A percentile compares a stretch with the other conserved stretches of the same genome.
phyloP scores from a whole-genome alignment of 2,888 invertebrate genomes.

The Euproctis similis region DNA sequence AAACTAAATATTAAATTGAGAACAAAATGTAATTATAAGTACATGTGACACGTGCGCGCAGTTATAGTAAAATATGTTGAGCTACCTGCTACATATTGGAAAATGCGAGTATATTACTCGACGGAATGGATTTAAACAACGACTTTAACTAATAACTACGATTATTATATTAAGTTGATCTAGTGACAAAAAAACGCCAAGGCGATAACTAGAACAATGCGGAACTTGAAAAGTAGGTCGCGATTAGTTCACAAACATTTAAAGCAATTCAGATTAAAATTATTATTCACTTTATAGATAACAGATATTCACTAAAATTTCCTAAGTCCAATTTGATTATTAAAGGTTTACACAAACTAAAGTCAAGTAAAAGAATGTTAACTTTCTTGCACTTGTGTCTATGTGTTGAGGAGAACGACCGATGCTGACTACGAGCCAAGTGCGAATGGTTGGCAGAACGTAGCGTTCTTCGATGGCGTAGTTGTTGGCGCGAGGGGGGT shows the following conservation, averaged over 20 bases:
- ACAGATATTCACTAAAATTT: slow-evolving; percentile 35
- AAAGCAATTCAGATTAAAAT: slow-evolving; percentile 19
- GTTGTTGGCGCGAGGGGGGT: slow-evolving; percentile 46
- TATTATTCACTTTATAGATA: slow-evolving; percentile 36
- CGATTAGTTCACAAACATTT: slow-evolving; percentile 44
- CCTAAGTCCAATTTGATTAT: slow-evolving; percentile 22
- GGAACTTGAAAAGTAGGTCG: slow-evolving; percentile 65
- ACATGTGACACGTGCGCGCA: slow-evolving; percentile 21
- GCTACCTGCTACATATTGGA: too few relatives aligned
- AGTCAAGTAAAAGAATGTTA: slow-evolving; percentile 37
- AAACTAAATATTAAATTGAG: too few relatives aligned
- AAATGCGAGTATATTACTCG: too few relatives aligned
- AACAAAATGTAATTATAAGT: slow-evolving; percentile 28
- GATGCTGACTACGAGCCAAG: slow-evolving; percentile 48
- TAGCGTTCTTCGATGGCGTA: slow-evolving; percentile 48
- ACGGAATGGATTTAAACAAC: too few relatives aligned
- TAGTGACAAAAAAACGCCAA: slow-evolving; percentile 36
- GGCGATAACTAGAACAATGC: slow-evolving; percentile 52
- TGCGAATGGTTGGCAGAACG: slow-evolving; percentile 65
- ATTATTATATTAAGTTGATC: too few relatives aligned
- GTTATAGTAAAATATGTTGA: too few relatives aligned
- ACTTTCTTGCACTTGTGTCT: slow-evolving; percentile 44
- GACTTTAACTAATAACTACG: too few relatives aligned
- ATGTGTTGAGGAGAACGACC: slow-evolving; percentile 41
- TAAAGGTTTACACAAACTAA: slow-evolving; percentile 25